Evolutionary conservation across 1,140 invertebrate genomes (phyloP).

Genomic region (Planococcus citri): DNA sequence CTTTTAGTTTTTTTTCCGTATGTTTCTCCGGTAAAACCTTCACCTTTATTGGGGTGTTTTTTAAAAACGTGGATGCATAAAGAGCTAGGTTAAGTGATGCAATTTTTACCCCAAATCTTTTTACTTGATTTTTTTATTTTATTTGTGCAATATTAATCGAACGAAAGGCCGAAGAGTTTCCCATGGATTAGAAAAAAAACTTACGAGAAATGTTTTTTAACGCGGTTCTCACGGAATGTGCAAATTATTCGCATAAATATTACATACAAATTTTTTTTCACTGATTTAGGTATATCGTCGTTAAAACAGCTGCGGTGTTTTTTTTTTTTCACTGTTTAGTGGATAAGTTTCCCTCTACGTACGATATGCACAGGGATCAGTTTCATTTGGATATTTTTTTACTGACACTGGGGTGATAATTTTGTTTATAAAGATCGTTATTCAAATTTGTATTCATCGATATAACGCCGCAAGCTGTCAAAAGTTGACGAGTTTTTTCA

Average conservation of each 20-base stretch:
- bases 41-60: background rate
- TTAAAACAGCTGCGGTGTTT: background rate
- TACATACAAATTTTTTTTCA: background rate
- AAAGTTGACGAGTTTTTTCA: too few species aligned
- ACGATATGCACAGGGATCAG: too few species aligned
- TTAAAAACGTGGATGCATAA: background rate
- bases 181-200: background rate
- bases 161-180: background rate
- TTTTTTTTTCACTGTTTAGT: background rate
- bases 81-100: background rate
- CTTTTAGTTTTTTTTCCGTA: background rate
- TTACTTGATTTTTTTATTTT: too few species aligned
- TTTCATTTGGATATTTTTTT: background rate
- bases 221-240: background rate
- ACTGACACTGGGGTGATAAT: background rate
- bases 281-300: background rate
- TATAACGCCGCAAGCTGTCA: too few species aligned
- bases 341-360: background rate
- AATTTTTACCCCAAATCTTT: background rate
- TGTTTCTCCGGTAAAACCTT: background rate
- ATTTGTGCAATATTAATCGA: background rate
- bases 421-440: too few species aligned
- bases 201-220: background rate
- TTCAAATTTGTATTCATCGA: too few species aligned
- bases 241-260: constrained; percentile 4